phyloP scores from a whole-genome alignment of 1,140 invertebrate genomes.

The Zaprionus ghesquierei region DNA sequence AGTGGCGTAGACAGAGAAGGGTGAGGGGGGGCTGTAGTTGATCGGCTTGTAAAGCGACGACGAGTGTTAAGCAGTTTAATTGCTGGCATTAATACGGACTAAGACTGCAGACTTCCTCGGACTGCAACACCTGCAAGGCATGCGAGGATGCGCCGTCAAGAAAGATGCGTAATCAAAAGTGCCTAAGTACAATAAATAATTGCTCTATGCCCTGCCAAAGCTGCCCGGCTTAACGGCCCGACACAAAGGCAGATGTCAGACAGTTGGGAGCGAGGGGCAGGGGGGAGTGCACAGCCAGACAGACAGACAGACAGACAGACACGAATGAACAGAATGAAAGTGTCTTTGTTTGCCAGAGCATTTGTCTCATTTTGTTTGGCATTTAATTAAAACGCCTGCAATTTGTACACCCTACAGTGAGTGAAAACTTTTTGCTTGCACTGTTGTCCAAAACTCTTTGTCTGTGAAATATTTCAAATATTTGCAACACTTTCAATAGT shows the following conservation, averaged over 20 bases:
- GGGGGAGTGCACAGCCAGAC: background rate
- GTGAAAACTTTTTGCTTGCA: background rate
- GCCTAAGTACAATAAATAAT: constrained; percentile 59
- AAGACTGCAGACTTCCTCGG: constrained; percentile 11
- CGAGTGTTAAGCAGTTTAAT: constrained; percentile 72
- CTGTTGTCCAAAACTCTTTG: background rate
- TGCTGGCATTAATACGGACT: constrained; percentile 67
- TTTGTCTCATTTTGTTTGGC: constrained; percentile 43
- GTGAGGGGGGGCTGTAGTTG: constrained; percentile 2
- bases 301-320: background rate
- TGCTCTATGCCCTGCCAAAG: constrained; percentile 33
- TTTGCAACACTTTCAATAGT: background rate
- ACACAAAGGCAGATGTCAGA: constrained; percentile 13
- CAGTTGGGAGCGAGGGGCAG: background rate
- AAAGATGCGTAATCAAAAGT: constrained; percentile 45
- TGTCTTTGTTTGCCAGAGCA: constrained; percentile 14
- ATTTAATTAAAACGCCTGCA: constrained; percentile 45
- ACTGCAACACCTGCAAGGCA: constrained; percentile 2
- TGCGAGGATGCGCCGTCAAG: background rate
- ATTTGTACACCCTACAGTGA: constrained; percentile 10
- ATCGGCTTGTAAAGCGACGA: constrained; percentile 31
- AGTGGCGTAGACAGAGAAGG: constrained; percentile 1
- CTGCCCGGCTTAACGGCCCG: constrained; percentile 6
- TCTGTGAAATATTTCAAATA: background rate
- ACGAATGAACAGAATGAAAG: too few relatives aligned